phyloP scores from a whole-genome alignment of 2,113 vertebrate species.

The Tichodroma muraria region DNA sequence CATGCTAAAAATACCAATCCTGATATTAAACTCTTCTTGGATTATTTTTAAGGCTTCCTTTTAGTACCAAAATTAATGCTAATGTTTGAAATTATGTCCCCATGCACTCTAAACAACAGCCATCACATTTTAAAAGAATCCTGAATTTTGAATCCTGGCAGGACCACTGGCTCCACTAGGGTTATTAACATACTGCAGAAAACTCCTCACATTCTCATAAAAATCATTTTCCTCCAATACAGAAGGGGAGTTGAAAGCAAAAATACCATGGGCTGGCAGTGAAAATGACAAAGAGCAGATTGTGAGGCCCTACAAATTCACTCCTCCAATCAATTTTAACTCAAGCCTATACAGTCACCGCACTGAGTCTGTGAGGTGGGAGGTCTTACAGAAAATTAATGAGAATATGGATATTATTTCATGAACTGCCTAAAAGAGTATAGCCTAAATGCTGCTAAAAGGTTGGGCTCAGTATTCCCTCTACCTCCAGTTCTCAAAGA shows the following conservation, averaged over 20 bases:
- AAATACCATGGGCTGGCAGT: not conserved
- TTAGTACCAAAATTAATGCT: not conserved
- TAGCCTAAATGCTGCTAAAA: not conserved
- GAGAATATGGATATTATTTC: not conserved
- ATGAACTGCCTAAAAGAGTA: not conserved
- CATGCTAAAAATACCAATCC: not conserved
- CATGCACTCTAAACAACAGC: not conserved
- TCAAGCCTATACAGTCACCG: not conserved
- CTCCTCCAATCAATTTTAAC: not conserved
- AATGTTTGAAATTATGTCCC: not conserved
- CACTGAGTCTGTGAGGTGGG: not conserved
- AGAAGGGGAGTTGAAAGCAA: not conserved
- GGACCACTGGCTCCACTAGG: not conserved
- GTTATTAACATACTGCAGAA: not conserved
- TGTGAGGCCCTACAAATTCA: not conserved
- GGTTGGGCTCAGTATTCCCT: not conserved
- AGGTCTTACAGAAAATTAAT: not conserved
- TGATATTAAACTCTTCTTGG: not conserved
- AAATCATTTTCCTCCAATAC: not conserved
- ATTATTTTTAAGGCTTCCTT: not conserved
- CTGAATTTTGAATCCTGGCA: not conserved
- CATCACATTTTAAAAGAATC: not conserved
- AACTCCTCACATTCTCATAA: not conserved
- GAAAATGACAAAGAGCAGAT: not conserved
- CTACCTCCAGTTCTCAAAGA: not conserved